Conservation (phyloP, 1,140 invertebrate species). For the Papilio polytes region DNA sequence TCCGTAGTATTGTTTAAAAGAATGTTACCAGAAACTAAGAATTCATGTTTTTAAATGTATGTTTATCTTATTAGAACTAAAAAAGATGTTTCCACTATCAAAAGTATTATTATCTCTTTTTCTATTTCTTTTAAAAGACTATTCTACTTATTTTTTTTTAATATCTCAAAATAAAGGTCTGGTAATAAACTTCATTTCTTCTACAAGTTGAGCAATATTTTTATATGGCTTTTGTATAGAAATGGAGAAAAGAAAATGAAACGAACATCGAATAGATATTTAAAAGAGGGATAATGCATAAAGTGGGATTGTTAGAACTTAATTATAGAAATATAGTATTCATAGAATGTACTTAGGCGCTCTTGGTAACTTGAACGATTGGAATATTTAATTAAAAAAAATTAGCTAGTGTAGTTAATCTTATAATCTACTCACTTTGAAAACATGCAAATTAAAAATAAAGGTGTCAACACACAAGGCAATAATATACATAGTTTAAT, state of each 20-base stretch:
- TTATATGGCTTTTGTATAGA: constrained; percentile 28
- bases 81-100: not conserved
- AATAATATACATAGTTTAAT: constrained; percentile 20
- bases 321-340: constrained; percentile 10
- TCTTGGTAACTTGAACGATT: not conserved
- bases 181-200: constrained; percentile 10
- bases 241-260: constrained; percentile 1
- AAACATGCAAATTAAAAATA: not conserved
- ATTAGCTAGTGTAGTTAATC: not conserved
- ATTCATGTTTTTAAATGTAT: not conserved
- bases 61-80: not conserved
- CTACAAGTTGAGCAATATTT: constrained; percentile 21
- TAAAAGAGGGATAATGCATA: constrained; percentile 4
- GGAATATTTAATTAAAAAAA: constrained; percentile 3
- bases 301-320: constrained; percentile 19
- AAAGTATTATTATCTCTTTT: not conserved
- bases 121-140: not conserved
- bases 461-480: constrained; percentile 19
- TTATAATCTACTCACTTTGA: not conserved
- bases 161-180: not conserved
- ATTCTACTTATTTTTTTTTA: not conserved
- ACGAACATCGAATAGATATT: constrained; percentile 23
- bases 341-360: not conserved
- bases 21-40: not conserved
- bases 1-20: not conserved